Evolutionary conservation across 2,888 invertebrate genomes (phyloP), one percentile per base, ranked within the genome.

Genomic region (Agonopterix arenella): DNA sequence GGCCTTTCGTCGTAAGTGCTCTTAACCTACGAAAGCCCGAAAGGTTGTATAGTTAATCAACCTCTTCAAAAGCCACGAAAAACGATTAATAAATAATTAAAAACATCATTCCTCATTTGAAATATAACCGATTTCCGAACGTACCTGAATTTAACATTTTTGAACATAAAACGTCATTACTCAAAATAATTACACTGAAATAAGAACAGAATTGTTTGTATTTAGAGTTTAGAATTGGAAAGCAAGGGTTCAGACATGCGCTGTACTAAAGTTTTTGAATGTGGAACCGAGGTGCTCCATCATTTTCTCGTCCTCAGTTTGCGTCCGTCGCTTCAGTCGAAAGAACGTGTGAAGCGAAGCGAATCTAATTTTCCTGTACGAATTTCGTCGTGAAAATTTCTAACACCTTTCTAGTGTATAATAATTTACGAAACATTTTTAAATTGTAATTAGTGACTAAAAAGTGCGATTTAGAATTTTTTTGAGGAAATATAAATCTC

Each of bases 251-350:
- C 45, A 45, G 57, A 64, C 67, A 68, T 79, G 64, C 55, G 73
- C 62, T 64, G 57, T 76, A 66, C 53, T 64, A 44, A 52, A 56
- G 64, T 53, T 60, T 68, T 58, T 42, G 52, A 53, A 57, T 53
- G 55, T 51, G 57, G 63, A 61, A 62, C 61, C 58, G 64, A 75
- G 76, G 76, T 78, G 76, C 76, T 78, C 68, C 65, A 72, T 76
- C 67, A 75, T 75, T 77, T 74, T 62, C 73, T 70, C 69, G 56
- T 44, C 52, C 60, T 61, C 74, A 79, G 80, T 80, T 64, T 62
- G 60, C 69, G 65, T 54, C 54, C 53, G 65, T 52, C 68, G 51
- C 57, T 65, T 46, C 49, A 42, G 49, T 44, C 28, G 55, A 44
- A 18, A 52, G 61, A 73, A 68, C 73, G 77, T 66, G 48, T 10